A percentile compares a stretch with the other conserved stretches of the same genome.
Evolutionary conservation across 2,113 vertebrate species (phyloP).

Genomic region (Ictalurus punctatus): DNA sequence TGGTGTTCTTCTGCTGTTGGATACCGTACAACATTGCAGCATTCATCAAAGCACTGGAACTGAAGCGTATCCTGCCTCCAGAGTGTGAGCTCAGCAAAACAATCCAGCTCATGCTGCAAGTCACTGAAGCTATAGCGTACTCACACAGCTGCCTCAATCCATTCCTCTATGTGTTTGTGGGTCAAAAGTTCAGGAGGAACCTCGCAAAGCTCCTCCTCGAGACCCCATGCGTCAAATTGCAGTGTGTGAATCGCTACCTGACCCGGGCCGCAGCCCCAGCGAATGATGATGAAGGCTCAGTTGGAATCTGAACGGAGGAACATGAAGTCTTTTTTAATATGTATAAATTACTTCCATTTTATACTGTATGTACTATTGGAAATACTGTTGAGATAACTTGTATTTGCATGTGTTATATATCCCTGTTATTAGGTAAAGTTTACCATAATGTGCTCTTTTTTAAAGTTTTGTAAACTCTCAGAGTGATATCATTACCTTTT

Average conservation of each 20-base stretch:
- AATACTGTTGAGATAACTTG: too few species aligned
- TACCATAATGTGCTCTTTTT: not conserved
- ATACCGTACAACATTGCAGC: too few species aligned
- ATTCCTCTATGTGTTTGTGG: too few species aligned
- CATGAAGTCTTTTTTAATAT: not conserved
- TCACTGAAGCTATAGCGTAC: too few species aligned
- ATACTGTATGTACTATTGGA: not conserved
- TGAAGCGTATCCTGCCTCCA: too few species aligned
- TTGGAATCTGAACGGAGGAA: conserved; percentile 50
- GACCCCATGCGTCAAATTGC: conserved; percentile 53
- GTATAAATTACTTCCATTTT: not conserved
- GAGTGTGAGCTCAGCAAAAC: too few species aligned
- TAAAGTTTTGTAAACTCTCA: not conserved
- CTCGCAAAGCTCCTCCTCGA: conserved; percentile 62
- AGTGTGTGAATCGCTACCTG: conserved; percentile 58
- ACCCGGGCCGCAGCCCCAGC: conserved; percentile 54
- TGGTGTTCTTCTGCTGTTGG: too few species aligned
- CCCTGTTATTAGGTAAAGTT: not conserved
- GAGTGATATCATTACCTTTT: too few species aligned
- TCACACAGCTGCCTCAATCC: too few species aligned
- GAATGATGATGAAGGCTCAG: conserved; percentile 63
- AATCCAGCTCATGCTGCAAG: too few species aligned
- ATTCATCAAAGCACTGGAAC: too few species aligned
- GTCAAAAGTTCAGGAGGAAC: conserved; percentile 58
- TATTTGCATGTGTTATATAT: not conserved